phyloP scores from a whole-genome alignment of 2,797 vertebrate species.

The Xerus rutilus region DNA sequence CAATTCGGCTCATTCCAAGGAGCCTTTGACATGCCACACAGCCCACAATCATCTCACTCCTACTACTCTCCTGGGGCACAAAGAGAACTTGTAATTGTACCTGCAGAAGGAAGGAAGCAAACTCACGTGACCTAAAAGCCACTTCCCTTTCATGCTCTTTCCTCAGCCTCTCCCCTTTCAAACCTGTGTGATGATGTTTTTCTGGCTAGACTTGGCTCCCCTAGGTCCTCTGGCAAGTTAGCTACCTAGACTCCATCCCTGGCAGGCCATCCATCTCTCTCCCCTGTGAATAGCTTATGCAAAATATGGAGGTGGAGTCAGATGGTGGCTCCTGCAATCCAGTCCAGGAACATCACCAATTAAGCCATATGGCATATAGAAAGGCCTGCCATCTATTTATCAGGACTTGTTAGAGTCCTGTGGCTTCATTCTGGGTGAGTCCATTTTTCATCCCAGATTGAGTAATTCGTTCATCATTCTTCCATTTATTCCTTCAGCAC shows the following conservation, averaged over 20 bases:
- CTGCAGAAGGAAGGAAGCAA: neutral
- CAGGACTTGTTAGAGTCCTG: too few relatives aligned
- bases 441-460: neutral
- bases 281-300: neutral
- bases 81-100: neutral
- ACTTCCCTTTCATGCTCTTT: neutral
- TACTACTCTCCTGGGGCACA: rapidly evolving
- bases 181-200: neutral
- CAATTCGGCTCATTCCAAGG: neutral
- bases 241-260: too few relatives aligned
- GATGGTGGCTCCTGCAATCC: neutral
- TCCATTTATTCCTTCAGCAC: neutral
- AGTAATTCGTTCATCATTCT: neutral
- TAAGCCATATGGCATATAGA: neutral
- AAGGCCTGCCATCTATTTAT: neutral
- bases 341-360: neutral
- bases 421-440: neutral
- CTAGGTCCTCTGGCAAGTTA: neutral
- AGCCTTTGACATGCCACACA: neutral
- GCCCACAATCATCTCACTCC: neutral
- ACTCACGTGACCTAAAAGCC: neutral
- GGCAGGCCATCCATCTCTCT: rapidly evolving
- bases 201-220: neutral
- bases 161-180: neutral
- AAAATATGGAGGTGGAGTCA: neutral